These are phyloP conservation scores for Epizoanthus illoricatus DNA, from an alignment of 92 coral and sea anemone genomes.

Conservation along the genomic window DNA sequence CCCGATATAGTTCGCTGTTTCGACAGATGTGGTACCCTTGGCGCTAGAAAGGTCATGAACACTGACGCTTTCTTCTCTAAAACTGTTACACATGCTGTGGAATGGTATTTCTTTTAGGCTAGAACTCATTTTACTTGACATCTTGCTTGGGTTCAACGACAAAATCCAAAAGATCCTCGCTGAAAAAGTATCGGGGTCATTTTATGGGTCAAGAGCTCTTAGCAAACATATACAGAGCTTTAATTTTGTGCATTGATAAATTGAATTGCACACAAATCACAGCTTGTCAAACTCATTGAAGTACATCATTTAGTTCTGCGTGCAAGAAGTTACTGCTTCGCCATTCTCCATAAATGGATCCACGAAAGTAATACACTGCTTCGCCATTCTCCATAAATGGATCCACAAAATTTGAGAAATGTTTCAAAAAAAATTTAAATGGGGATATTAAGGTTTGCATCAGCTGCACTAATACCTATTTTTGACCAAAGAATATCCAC, in stretches of 20 bases:
- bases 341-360: too few species aligned
- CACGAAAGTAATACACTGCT: too few species aligned
- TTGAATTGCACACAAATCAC: not conserved
- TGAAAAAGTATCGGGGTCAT: conserved; percentile 17
- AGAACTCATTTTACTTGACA: not conserved
- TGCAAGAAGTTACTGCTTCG: too few species aligned
- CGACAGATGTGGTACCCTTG: conserved; percentile 29
- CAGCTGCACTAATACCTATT: too few species aligned
- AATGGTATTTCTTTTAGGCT: not conserved
- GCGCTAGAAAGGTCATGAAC: not conserved
- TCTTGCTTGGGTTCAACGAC: not conserved
- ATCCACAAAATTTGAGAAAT: too few species aligned
- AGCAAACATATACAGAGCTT: not conserved
- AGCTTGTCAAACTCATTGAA: conserved; percentile 2
- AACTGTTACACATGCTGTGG: not conserved
- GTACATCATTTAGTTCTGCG: too few species aligned
- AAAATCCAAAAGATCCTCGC: not conserved
- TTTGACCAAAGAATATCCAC: too few species aligned
- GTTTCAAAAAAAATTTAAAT: too few species aligned
- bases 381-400: too few species aligned
- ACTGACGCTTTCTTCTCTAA: not conserved
- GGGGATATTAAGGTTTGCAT: too few species aligned
- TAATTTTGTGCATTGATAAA: conserved; percentile 1
- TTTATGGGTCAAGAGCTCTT: conserved; percentile 21
- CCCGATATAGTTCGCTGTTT: conserved; percentile 8